phyloP scores from a whole-genome alignment of 1,140 invertebrate species.

The Centruroides vittatus region DNA sequence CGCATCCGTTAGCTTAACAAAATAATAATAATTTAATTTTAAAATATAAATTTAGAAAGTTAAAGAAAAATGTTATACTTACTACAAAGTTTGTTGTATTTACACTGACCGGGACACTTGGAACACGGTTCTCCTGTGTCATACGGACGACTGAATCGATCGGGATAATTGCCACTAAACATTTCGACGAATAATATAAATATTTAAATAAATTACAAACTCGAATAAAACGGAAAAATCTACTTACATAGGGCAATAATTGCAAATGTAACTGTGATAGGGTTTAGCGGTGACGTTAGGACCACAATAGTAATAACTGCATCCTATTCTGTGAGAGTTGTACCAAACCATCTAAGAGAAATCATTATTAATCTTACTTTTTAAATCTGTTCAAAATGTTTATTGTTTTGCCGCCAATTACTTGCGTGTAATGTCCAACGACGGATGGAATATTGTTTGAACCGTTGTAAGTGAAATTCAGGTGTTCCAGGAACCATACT shows the following conservation, averaged over 20 bases:
- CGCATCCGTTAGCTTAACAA: constrained; percentile 44
- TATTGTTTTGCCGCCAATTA: constrained; percentile 24
- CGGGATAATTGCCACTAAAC: constrained; percentile 9
- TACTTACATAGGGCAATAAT: constrained; percentile 69
- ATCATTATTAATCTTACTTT: not conserved
- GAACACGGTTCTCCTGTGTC: constrained; percentile 5
- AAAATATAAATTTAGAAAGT: not conserved
- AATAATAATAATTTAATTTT: not conserved
- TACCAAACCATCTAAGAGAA: constrained; percentile 46
- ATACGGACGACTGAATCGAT: constrained; percentile 5
- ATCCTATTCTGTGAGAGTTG: constrained; percentile 57
- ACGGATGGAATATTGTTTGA: constrained; percentile 40
- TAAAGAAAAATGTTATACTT: constrained; percentile 3
- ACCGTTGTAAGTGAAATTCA: constrained; percentile 54
- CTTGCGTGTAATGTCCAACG: constrained; percentile 66
- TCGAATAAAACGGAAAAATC: not conserved
- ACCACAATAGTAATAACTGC: constrained; percentile 54
- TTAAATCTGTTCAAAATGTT: too few relatives aligned
- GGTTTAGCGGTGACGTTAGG: constrained; percentile 38
- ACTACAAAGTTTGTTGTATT: constrained; percentile 46
- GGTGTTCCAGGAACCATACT: constrained; percentile 59
- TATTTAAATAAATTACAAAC: not conserved
- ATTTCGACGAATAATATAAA: not conserved
- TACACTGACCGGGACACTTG: constrained; percentile 19
- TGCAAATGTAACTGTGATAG: constrained; percentile 72